Base-by-base conservation (phyloP, 1,140 invertebrate species). In the Apis dorsata region DNA sequence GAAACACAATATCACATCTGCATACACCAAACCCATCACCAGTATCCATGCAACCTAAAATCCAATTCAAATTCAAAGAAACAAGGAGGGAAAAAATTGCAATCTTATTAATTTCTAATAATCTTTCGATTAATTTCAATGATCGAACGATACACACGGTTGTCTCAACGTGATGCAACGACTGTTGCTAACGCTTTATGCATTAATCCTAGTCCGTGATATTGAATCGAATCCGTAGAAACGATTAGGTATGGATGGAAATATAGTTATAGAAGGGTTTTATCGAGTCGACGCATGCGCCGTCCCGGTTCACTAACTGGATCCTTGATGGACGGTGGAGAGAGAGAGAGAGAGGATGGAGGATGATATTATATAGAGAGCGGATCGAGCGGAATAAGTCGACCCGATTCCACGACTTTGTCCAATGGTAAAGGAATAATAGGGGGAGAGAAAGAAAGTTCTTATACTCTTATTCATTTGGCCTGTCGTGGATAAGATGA, bases 351-450 rank as follows among this genome's bases (percentile, higher is more conserved):
- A 34, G 34, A 34, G 34, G 34, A 34, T 4, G 34, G 34, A 63
- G 13, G 81, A 88, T 82, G 75, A 76, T 71, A 65, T 79, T 55
- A 63, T 80, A 81, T 81, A 82, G 77, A 63, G 87, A 78, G 88
- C 68, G 87, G 87, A 88, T 88, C 87, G 72, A 85, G 63, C 66
- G 76, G 77, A 88, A 88, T 88, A 88, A 85, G 87, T 87, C 80
- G 86, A 5, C 28, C 59, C 34, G 57, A 65, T 57, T 66, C 28
- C 66, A 62, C 76, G 79, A 85, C 86, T 87, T 77, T 86, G 86
- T 87, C 49, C 79, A 51, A 87, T 76, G 74, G 74, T 71, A 65
- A 76, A 44, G 71, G 75, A 82, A 83, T 85, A 78, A 79, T 63
- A 53, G 75, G 62, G 44, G 21, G 34, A 59, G 71, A 75, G 53